A percentile compares a stretch with the other conserved stretches of the same genome.
phyloP scores from a whole-genome alignment of 1,140 invertebrate species.

The Ptiloglossa arizonensis region DNA sequence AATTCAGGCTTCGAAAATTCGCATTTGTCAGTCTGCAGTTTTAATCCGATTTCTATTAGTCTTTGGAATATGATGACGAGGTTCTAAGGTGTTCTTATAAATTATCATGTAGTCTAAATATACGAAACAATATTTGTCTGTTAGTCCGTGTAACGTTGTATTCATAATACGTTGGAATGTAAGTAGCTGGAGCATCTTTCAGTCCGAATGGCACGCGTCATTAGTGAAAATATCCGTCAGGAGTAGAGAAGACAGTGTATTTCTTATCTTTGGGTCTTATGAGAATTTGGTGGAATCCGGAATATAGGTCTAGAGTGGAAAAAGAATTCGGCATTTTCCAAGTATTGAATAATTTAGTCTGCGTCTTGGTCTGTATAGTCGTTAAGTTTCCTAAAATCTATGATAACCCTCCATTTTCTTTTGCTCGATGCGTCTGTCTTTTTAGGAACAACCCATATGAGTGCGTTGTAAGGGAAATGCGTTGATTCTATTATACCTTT shows the following conservation, averaged over 20 bases:
- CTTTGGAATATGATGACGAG: background rate
- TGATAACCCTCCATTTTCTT: too few species aligned
- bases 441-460: too few species aligned
- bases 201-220: constrained; percentile 14
- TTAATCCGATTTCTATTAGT: background rate
- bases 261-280: too few species aligned
- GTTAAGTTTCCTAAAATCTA: too few species aligned
- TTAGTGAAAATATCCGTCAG: constrained; percentile 2
- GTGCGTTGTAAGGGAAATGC: too few species aligned
- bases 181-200: constrained; percentile 5
- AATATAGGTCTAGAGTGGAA: too few species aligned
- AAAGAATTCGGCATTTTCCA: too few species aligned
- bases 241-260: background rate
- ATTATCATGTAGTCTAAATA: constrained; percentile 25
- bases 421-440: too few species aligned
- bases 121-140: background rate
- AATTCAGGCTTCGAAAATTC: background rate
- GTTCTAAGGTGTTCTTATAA: background rate
- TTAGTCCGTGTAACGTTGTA: background rate
- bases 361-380: too few species aligned
- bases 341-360: too few species aligned
- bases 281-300: too few species aligned
- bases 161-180: constrained; percentile 13
- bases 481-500: too few species aligned
- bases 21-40: constrained; percentile 12